A percentile compares a stretch with the other conserved stretches of the same genome.
These are phyloP conservation scores for Drosophila burlai DNA, from an alignment of 1,140 invertebrate genomes.

Conservation along the genomic window DNA sequence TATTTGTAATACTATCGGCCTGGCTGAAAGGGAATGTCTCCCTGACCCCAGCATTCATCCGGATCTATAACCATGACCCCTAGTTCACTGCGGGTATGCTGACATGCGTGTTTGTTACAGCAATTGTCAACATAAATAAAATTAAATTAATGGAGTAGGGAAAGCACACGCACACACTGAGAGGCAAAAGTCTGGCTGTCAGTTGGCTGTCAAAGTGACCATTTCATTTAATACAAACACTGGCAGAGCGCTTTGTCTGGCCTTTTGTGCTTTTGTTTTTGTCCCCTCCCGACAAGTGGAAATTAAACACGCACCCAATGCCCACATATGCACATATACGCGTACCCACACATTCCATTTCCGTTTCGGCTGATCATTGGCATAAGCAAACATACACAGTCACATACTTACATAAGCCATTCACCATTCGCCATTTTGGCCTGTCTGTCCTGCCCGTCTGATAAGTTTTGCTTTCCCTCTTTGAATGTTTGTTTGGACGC, in stretches of 20 bases:
- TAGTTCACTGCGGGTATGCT: conserved; percentile 31
- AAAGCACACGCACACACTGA: conserved; percentile 20
- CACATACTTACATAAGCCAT: conserved; percentile 4
- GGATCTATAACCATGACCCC: conserved; percentile 26
- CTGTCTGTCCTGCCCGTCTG: conserved; percentile 29
- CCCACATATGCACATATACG: conserved; percentile 17
- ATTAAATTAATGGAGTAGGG: conserved; percentile 69
- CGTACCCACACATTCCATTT: conserved; percentile 27
- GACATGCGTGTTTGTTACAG: conserved; percentile 58
- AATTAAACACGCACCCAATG: conserved; percentile 72
- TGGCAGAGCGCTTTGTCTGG: conserved; percentile 22
- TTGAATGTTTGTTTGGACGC: conserved; percentile 57
- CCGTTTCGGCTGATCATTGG: conserved; percentile 62
- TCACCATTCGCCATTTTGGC: conserved; percentile 33
- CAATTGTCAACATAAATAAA: conserved; percentile 84
- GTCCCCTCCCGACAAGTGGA: conserved; percentile 54
- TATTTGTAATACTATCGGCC: conserved; percentile 71
- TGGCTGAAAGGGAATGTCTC: conserved; percentile 33
- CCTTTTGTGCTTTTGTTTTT: conserved; percentile 46
- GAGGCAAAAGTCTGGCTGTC: conserved; percentile 51
- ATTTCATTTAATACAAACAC: conserved; percentile 73
- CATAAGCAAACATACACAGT: conserved; percentile 35
- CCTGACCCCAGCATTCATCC: conserved; percentile 4
- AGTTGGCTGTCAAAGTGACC: conserved; percentile 77
- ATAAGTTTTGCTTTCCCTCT: conserved; percentile 35